Base-by-base conservation (phyloP, 92 coral and sea anemone species). In the Chrysogorgia sp. region DNA sequence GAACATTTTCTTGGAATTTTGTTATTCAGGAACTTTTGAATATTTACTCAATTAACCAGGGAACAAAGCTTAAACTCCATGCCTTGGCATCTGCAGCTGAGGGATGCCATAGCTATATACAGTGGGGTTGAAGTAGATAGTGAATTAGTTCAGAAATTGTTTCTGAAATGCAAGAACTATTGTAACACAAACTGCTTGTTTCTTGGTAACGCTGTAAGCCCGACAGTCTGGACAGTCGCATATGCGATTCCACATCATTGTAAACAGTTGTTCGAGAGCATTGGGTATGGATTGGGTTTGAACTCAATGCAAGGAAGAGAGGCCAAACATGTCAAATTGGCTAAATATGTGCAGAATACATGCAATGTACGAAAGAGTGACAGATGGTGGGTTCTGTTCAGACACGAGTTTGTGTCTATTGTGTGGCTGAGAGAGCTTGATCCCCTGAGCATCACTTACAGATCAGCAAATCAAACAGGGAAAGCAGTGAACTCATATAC, bases 261-360 rank as follows among this genome's bases (percentile, higher is more conserved):
- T 13, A 55, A 58, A 12, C 40, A 83, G 62, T 69, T 79, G 24
- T 48, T 67, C 35, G 75, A 82, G 34, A 70, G 71, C 9, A 70
- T 86, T 24, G 88, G 88, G 35, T 87, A 75, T 87, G 85, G 91
- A 0, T 77, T 86, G 29, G 90, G 90, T 4, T 56, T 86, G 56
- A 86, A 86, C 66, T 83, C 90, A 20, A 67, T 59, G 90, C 90
- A 82, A 53, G 90, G 90, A 8, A 52, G 82, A 71, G 89, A 85
- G 48, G 83, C 90, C 76, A 86, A 86, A 82, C 90, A 86, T 40
- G 62, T 82, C 31, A 82, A 82, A 25, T 60, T 86, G 19, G 74
- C 76, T 30, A 61, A 71, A 31, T 82, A 86, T 52, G 75, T 82
- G 74, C 80, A 75, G 64, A 82, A 86, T 86, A 86, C 84, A 40